A percentile compares a stretch with the other conserved stretches of the same genome.
These are phyloP conservation scores for Lepus europaeus DNA, from an alignment of 2,113 vertebrate species.

Conservation along the genomic window DNA sequence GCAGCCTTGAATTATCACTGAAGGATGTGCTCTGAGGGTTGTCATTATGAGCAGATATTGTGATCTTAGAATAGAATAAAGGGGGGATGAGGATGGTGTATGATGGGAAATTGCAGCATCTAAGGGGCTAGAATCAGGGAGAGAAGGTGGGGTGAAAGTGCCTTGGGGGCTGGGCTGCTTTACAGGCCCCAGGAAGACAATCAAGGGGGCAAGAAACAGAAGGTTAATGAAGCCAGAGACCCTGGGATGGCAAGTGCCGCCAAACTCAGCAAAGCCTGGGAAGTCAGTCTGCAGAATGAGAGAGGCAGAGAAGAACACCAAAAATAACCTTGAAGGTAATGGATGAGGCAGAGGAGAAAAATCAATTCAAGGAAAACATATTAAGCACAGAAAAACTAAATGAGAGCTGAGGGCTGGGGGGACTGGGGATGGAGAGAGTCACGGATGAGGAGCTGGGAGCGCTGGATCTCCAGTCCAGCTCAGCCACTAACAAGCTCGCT, in stretches of 20 bases:
- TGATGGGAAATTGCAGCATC: slow-evolving; percentile 16
- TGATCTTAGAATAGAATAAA: not conserved
- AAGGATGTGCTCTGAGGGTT: slow-evolving; percentile 32
- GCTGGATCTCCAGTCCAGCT: not conserved
- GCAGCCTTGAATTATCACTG: slow-evolving; percentile 45
- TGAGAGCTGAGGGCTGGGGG: slow-evolving; percentile 31
- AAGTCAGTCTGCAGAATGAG: slow-evolving; percentile 78
- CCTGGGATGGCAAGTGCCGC: slow-evolving; percentile 42
- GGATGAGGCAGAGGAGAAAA: slow-evolving; percentile 79
- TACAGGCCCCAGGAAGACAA: not conserved
- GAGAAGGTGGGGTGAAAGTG: not conserved
- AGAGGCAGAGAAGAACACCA: slow-evolving; percentile 71
- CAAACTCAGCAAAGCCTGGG: slow-evolving; percentile 72
- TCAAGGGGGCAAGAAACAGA: not conserved
- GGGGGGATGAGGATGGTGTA: not conserved
- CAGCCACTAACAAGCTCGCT: not conserved
- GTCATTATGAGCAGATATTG: slow-evolving; percentile 49
- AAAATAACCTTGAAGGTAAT: slow-evolving; percentile 84
- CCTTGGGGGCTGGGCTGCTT: not conserved
- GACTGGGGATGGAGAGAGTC: not conserved
- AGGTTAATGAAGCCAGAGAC: slow-evolving; percentile 49
- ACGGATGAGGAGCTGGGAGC: not conserved
- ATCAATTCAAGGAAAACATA: slow-evolving; percentile 83
- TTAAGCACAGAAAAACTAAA: slow-evolving; percentile 79
- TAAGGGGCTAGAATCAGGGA: not conserved